Evolutionary conservation across 2,113 vertebrate species (phyloP), one percentile per base, ranked within the genome.

Genomic region (Clinocottus analis): DNA sequence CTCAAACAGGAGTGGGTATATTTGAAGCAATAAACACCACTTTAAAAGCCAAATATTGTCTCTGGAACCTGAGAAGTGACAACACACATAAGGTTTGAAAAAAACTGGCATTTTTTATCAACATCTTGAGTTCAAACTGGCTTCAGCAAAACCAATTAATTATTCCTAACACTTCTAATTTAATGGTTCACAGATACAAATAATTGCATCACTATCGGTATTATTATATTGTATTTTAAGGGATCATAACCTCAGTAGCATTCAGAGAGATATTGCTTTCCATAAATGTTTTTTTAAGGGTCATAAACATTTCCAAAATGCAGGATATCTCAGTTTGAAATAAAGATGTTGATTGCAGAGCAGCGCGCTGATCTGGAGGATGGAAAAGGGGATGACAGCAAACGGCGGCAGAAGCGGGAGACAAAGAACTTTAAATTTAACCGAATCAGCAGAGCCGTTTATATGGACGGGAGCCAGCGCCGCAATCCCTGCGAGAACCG

Each of bases 401-500:
- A 77, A 79, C 4, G 9, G 64, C 66, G 82, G 82, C 64, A 68
- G 41, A 70, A 70, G 56, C 63, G 8, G n/a, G 71, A 83, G 87
- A 87, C 80, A 55, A 78, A 66, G 74, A 91, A 79, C 63, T 77
- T 27, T 70, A 19, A 78, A 74, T 81, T 62, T 67, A 75, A 78
- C 82, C 61, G 69, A 86, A 86, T 87, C 84, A 87, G 87, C 86
- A 86, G 69, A 85, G 60, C 49, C 45, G 21, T 69, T 69, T 68
- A 69, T 33, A 51, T 90, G 90, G 86, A 85, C 79, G 27, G 29
- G 33, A 77, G 89, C 85, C 88, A 87, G 85, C 58, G 19, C 72
- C 59, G 49, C 65, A 74, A 85, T 71, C 68, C 80, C 77, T 55
- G 76, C 8, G 87, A 90, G 86, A 70, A 72, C 43, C 39, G 35